Evolutionary conservation across 1,140 invertebrate genomes (phyloP).

Genomic region (Cataglyphis hispanica): DNA sequence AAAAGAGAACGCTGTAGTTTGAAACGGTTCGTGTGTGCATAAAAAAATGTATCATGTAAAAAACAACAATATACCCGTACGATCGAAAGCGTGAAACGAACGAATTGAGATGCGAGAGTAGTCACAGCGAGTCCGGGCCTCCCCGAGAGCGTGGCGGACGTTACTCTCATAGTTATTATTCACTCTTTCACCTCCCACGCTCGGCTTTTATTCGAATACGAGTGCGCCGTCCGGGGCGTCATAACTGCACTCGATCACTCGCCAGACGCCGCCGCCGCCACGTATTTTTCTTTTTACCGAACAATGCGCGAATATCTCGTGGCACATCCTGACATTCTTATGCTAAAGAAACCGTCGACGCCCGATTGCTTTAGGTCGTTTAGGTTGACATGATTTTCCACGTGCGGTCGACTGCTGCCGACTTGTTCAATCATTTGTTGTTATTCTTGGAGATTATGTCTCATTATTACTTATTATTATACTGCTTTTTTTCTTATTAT

Average conservation of each 20-base stretch:
- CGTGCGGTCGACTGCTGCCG: conserved; percentile 61
- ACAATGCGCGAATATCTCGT: conserved; percentile 65
- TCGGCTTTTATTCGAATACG: conserved; percentile 74
- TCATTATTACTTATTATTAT: neutral
- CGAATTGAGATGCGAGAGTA: conserved; percentile 71
- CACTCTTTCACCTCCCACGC: conserved; percentile 76
- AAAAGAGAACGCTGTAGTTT: conserved; percentile 2
- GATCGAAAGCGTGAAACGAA: conserved; percentile 48
- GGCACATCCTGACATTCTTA: conserved; percentile 68
- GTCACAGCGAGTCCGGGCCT: conserved; percentile 29
- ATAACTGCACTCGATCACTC: conserved; percentile 77
- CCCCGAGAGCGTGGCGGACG: conserved; percentile 69
- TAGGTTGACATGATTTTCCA: conserved; percentile 70
- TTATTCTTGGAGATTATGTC: neutral
- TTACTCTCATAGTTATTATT: conserved; percentile 75
- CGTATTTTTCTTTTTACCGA: conserved; percentile 73
- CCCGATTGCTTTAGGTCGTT: conserved; percentile 39
- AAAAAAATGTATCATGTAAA: conserved; percentile 19
- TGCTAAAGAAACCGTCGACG: conserved; percentile 73
- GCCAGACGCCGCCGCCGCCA: conserved; percentile 67
- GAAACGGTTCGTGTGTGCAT: neutral
- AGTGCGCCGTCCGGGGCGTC: conserved; percentile 72
- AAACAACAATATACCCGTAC: neutral
- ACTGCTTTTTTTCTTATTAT: neutral
- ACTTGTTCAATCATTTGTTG: conserved; percentile 33